Conservation (phyloP, 2,888 invertebrate species). For the Pherbina coryleti region DNA sequence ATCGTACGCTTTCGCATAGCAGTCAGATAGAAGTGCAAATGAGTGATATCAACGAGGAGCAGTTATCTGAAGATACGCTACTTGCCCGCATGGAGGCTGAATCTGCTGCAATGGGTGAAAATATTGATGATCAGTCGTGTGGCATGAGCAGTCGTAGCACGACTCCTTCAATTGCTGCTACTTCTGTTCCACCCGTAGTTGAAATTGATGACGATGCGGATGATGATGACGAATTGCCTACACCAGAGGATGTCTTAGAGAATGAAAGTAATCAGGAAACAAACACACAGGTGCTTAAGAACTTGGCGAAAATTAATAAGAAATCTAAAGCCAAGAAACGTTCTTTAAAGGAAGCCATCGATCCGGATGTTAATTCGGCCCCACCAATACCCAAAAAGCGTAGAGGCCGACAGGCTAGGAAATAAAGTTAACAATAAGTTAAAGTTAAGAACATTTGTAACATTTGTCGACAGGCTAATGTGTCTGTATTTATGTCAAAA, state of each 20-base stretch:
- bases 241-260: constrained; percentile 50
- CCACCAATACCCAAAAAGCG: constrained; percentile 49
- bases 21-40: constrained; percentile 57
- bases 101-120: constrained; percentile 20
- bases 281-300: constrained; percentile 55
- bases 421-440: constrained; percentile 42
- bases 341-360: constrained; percentile 45
- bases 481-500: too few species aligned
- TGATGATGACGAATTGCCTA: constrained; percentile 28
- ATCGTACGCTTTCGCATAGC: constrained; percentile 65
- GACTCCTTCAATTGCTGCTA: constrained; percentile 1
- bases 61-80: constrained; percentile 51
- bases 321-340: constrained; percentile 54
- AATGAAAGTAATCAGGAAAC: constrained; percentile 54
- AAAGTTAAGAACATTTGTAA: background rate
- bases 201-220: constrained; percentile 44
- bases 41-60: constrained; percentile 44
- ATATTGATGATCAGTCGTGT: background rate
- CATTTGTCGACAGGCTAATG: too few species aligned
- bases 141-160: background rate
- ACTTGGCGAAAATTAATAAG: constrained; percentile 58
- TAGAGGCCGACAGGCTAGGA: constrained; percentile 46
- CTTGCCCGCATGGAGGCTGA: constrained; percentile 51
- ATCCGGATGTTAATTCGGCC: constrained; percentile 45
- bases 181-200: background rate